Evolutionary conservation across 2,888 invertebrate species (phyloP), one percentile per base, ranked within the genome.

Genomic region (Melinaea menophilus): DNA sequence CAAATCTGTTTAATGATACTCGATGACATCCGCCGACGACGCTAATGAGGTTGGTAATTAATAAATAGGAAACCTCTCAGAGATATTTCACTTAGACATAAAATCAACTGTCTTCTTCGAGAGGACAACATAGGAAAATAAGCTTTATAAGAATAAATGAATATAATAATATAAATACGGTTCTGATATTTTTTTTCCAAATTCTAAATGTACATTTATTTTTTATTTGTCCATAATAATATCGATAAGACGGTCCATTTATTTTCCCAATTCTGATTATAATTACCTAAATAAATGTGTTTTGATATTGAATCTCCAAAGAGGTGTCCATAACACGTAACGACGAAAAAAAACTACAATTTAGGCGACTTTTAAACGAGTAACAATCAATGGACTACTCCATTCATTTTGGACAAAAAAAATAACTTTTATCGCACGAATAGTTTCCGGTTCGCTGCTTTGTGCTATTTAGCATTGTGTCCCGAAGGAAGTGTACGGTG

Each of bases 1-100:
- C 74, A 69, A 75, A 74, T 76, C 76, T 77, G 77, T 74, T 67
- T 73, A 76, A 82, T 81, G 84, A 82, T 79, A 82, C 73, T 74
- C 67, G 78, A 73, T 74, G 84, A 81, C 75, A 75, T 72, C 63
- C 70, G 55, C 45, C 59, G 55, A 54, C 41, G 33, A 51, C 58
- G 56, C 59, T 67, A 62, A 64, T 62, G 59, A 45, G 45, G 55
- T 55, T 22, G 47, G 9, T 55, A 37, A 62, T 51, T n/a, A 55
- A 37, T 61, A 58, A 45, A 45, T 33, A 31, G 45, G n/a, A 34
- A 58, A 33, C 12, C 45, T 11, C 0, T 31, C 5, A 22, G 3
- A 51, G 31, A 51, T 9, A 22, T 51, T 31, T 2, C 3, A 51
- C 31, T 31, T 31, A 31, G 46, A 46, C 7, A n/a, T 12, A 9